Base-by-base conservation (phyloP, 2,797 vertebrate genomes). In the Hipposideros larvatus region DNA sequence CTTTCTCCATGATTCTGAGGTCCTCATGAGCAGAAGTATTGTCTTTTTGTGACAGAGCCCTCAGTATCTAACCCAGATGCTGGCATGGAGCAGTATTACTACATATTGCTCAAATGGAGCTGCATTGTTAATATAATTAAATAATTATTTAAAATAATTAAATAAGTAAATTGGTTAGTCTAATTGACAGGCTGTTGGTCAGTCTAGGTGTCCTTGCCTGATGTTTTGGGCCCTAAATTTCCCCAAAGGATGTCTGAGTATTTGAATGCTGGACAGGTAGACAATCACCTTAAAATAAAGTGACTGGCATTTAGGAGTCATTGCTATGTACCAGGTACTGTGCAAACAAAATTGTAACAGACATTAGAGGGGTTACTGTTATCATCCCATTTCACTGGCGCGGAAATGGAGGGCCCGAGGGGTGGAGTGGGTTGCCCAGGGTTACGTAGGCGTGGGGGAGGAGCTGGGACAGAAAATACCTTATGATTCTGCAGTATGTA, bases 211-310 rank as follows among this genome's bases (percentile, higher is more conserved):
- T 57, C 55, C 31, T 74, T 94, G 91, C 15, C 87, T 91, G 97
- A 74, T 79, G 95, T 86, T 85, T 77, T 21, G 46, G 37, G 61
- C 37, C 93, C 80, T 93, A 92, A 84, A 24, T 94, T 98, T 95
- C 87, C 93, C 65, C 53, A 68, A 77, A 26, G 57, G 65, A 89
- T 34, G 48, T 70, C 61, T 93, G 51, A 95, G 95, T 48, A 92
- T 77, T 4, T 92, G 88, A 86, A 96, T 83, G 75, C 48, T 73
- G 80, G 91, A 85, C 19, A 78, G 71, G 59, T 43, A 63, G 84
- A 86, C n/a, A 86, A n/a, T 87, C 11, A 86, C 19, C n/a, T 83
- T 85, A 41, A 77, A 59, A 77, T 51, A 73, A 87, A 28, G 66
- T 15, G n/a, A 19, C 5, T 61, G 59, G 26, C 79, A 28, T 61